Evolutionary conservation across 2,888 invertebrate species (phyloP).

Genomic region (Allygus modestus): DNA sequence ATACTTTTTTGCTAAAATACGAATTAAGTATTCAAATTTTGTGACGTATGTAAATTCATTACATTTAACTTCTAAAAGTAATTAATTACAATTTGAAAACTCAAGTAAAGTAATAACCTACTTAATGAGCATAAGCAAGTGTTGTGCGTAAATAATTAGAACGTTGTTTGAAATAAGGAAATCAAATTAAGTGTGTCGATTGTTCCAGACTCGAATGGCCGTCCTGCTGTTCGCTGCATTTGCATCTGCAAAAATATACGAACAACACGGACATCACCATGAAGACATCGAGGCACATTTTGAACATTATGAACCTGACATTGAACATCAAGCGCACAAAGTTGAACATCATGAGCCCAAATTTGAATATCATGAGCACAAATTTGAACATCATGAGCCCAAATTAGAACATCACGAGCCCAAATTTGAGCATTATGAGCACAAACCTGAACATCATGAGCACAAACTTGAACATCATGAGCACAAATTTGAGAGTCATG

Average conservation of each 20-base stretch:
- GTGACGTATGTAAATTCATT: too few relatives aligned
- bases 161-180: too few relatives aligned
- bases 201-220: not conserved
- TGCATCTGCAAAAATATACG: not conserved
- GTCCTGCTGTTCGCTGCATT: not conserved
- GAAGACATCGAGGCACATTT: too few relatives aligned
- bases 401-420: not conserved
- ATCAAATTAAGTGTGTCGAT: not conserved
- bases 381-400: slow-evolving; percentile 12
- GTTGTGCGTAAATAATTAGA: too few relatives aligned
- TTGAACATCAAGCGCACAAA: not conserved
- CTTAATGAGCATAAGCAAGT: too few relatives aligned
- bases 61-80: too few relatives aligned
- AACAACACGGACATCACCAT: too few relatives aligned
- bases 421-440: not conserved
- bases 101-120: too few relatives aligned
- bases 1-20: too few relatives aligned
- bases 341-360: slow-evolving; percentile 12
- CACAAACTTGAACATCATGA: not conserved
- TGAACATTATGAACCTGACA: slow-evolving; percentile 1
- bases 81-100: too few relatives aligned
- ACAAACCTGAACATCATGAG: not conserved
- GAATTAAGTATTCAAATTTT: too few relatives aligned
- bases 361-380: not conserved
- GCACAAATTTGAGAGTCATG: not conserved